Base-by-base conservation (phyloP, 2,888 invertebrate species). In the Elysia crispata region DNA sequence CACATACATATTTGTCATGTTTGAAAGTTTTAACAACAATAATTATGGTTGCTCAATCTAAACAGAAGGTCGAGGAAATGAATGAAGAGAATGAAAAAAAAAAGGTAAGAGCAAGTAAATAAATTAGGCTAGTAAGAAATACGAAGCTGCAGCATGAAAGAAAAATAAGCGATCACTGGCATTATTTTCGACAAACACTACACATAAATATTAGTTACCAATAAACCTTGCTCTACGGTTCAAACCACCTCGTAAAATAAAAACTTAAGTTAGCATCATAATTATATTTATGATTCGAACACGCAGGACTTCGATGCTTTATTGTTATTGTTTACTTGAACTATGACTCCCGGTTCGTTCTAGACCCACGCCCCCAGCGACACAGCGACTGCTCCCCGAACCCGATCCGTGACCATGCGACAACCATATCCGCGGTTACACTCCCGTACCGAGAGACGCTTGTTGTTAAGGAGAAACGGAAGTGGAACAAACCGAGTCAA, bases 401-500 rank as follows among this genome's bases (percentile, higher is more conserved):
- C 54, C 15, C 5, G n/a, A 28, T 54, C 25, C 64, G 69, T 77
- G 77, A 50, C 77, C 77, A 77, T 60, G 78, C 72, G 78, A 78
- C 72, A 78, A 23, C 20, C 57, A 30, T 60, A 28, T 62, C 78
- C 62, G 62, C 28, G 69, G 62, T 28, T 49, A 78, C 78, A 49
- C 28, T 31, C 11, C 18, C 33, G 50, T 31, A 64, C 77, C 60
- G 67, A 73, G 81, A 66, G 74, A 81, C 81, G 74, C 60, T 57
- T 66, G 81, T 81, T 76, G 78, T 70, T 50, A 69, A 31, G 74
- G 74, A 62, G 62, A 57, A 69, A 60, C 78, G 78, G 78, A 76
- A 28, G 18, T 57, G 28, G n/a, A 18, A 30, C 57, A 28, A 69
- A 54, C 6, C 1, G 18, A 15, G n/a, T 11, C 20, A 20, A 6